These are phyloP conservation scores for Bradypodion ventrale DNA, from an alignment of 2,797 vertebrate species.

Conservation along the genomic window DNA sequence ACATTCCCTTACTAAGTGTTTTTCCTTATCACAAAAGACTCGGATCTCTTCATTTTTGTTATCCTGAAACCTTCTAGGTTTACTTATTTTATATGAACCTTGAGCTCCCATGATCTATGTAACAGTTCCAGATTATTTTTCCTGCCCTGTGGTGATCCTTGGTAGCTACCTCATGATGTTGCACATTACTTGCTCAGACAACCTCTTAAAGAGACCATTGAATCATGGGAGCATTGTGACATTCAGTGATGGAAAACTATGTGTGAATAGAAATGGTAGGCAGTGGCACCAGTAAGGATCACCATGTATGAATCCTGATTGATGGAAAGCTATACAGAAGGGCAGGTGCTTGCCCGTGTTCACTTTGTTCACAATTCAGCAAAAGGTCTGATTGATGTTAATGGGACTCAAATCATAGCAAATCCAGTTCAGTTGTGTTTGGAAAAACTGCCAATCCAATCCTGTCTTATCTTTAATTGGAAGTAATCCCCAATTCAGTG, in stretches of 20 bases:
- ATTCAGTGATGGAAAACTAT: no score
- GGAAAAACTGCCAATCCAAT: not conserved
- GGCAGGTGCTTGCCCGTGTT: not conserved
- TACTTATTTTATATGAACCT: no score
- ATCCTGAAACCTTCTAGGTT: not conserved
- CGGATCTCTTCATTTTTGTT: not conserved
- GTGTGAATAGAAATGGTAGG: no score
- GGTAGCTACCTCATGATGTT: not conserved
- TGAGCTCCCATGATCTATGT: not conserved
- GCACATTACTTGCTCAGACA: not conserved
- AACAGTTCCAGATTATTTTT: not conserved
- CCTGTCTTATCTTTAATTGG: not conserved
- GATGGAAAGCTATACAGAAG: not conserved
- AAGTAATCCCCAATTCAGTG: not conserved
- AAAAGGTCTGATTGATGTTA: not conserved
- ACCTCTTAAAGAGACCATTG: not conserved
- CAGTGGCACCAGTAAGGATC: no score
- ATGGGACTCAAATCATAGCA: not conserved
- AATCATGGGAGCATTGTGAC: not conserved
- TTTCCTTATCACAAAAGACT: not conserved
- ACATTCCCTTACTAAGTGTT: not conserved
- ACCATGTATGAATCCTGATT: not conserved
- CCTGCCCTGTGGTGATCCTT: not conserved
- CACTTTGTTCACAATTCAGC: not conserved
- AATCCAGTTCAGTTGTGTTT: not conserved